Evolutionary conservation across 2,797 vertebrate genomes (phyloP).

Genomic region (Corythornis leucogaster): DNA sequence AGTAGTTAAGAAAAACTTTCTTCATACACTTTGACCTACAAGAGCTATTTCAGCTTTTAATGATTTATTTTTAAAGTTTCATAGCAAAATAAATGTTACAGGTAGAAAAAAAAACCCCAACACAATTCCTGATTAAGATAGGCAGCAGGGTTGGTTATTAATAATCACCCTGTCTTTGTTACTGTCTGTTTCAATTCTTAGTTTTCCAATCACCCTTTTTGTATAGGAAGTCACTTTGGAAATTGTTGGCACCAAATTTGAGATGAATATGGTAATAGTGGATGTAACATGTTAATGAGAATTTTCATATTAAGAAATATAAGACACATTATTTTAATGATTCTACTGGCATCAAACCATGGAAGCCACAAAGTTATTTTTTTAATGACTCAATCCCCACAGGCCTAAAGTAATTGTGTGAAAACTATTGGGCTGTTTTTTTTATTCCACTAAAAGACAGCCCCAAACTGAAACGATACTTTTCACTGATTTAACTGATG

Average conservation of each 20-base stretch:
- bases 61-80: constrained; percentile 28
- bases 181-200: constrained; percentile 57
- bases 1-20: background rate
- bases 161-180: constrained; percentile 35
- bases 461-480: constrained; percentile 20
- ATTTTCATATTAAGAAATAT: constrained; percentile 67
- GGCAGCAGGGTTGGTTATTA: background rate
- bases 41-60: background rate
- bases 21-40: background rate
- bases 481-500: background rate
- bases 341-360: constrained; percentile 68
- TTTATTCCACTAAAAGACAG: constrained; percentile 30
- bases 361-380: constrained; percentile 59
- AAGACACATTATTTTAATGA: constrained; percentile 70
- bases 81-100: background rate
- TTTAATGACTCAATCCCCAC: constrained; percentile 66
- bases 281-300: constrained; percentile 65
- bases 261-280: constrained; percentile 65
- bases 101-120: background rate
- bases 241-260: constrained; percentile 65
- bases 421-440: constrained; percentile 11
- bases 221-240: constrained; percentile 47
- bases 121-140: background rate
- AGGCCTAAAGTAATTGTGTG: constrained; percentile 60
- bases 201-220: constrained; percentile 48